Base-by-base conservation (phyloP, 2,888 invertebrate genomes). In the Plagiodera versicolora region DNA sequence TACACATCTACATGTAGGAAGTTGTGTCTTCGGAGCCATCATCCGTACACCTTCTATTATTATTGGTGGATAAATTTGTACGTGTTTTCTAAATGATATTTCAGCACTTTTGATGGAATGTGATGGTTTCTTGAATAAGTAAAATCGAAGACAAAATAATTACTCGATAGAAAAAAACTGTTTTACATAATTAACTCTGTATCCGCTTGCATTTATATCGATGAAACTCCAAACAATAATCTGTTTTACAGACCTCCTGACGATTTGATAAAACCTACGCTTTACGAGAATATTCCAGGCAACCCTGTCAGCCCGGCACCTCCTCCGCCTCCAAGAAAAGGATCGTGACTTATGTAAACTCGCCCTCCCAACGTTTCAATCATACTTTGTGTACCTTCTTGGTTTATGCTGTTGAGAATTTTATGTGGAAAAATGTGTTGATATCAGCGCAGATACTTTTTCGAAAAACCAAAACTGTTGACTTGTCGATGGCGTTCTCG, bases 221-320 rank as follows among this genome's bases (percentile, higher is more conserved):
- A n/a, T n/a, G n/a, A n/a, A n/a, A n/a, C n/a, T n/a, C n/a, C n/a
- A n/a, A n/a, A n/a, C n/a, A n/a, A n/a, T n/a, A n/a, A n/a, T n/a
- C n/a, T n/a, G n/a, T 60, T 60, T 78, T 79, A 30, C 74, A 83
- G 83, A 73, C 83, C 83, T 24, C 82, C 83, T n/a, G 83, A 83
- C 65, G 83, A 83, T 63, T 70, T 83, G 66, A 80, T 82, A 47
- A 80, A 81, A 66, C 82, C 81, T 61, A 79, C 75, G 24, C 64
- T 80, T 61, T 84, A 83, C 70, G 83, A 81, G 66, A 84, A 84
- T 81, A 81, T 84, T 77, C 82, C 83, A 28, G 65, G 74, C 45
- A 74, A 68, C 59, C 70, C 73, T 16, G 66, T 73, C 57, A 63
- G 68, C 54, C 71, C 73, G 20, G 73, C 71, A 10, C 74, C 74